These are phyloP conservation scores for Poicephalus meyeri DNA, from an alignment of 2,113 vertebrate genomes.

Conservation along the genomic window DNA sequence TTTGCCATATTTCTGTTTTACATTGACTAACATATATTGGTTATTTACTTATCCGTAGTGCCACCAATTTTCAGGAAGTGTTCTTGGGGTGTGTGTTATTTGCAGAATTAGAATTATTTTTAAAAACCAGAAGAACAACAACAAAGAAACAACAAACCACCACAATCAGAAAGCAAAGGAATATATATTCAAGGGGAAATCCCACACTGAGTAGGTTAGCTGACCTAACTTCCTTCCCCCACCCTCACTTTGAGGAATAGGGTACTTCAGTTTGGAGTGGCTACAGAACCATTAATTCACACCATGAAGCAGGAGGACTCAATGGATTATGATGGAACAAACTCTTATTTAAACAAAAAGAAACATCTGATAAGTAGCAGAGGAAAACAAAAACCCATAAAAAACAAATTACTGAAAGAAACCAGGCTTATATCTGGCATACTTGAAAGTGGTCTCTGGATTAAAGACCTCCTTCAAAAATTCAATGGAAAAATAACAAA, in stretches of 20 bases:
- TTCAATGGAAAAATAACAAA: neutral
- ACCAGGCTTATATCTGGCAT: neutral
- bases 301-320: neutral
- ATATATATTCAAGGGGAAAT: neutral
- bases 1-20: neutral
- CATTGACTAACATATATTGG: neutral
- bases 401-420: neutral
- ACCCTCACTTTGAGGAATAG: neutral
- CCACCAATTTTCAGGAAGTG: neutral
- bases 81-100: neutral
- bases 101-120: neutral
- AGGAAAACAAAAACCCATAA: neutral
- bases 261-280: neutral
- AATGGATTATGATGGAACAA: neutral
- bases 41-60: neutral
- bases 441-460: neutral
- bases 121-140: neutral
- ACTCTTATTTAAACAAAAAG: neutral
- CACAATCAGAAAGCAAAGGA: neutral
- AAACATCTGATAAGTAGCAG: rapidly evolving
- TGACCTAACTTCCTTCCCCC: neutral
- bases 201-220: neutral
- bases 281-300: neutral
- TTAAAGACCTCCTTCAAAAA: neutral
- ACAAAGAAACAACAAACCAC: neutral